Evolutionary conservation across 2,797 vertebrate species (phyloP), one percentile per base, ranked within the genome.

Genomic region (Danio albolineatus): DNA sequence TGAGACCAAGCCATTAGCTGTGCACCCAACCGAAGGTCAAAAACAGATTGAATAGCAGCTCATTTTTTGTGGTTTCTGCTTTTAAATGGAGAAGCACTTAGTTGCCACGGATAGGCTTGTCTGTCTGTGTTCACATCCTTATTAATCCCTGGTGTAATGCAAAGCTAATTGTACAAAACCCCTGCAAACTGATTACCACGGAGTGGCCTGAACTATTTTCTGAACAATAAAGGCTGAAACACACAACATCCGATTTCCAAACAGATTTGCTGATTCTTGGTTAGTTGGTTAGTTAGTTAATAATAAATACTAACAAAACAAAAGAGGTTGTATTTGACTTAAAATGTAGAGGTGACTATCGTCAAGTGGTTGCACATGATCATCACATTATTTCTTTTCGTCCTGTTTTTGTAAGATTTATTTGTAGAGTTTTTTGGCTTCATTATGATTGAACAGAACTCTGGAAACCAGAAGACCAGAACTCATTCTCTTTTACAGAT

Each of bases 21-120:
- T 46, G 39, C 9, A 19, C 16, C 21, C 36, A 21, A 39, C 39
- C 48, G 1, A 59, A 43, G 9, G 14, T 66, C 13, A 46, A 13
- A 53, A 54, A 76, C 38, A 4, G 9, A 75, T 70, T 65, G 14
- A 76, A 38, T 80, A 69, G 41, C 64, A 74, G 64, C 62, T 38
- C 16, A 61, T 71, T 62, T 77, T 82, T 60, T 76, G 51, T 65
- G 38, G 73, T 79, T 80, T 66, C 43, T 16, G 61, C 73, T 62
- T 78, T 78, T 49, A 70, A 14, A 69, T 13, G 10, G 10, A 51
- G 9, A 13, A 60, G 65, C 76, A 78, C 65, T 78, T 78, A 70
- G 5, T 17, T 53, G 67, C 64, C 64, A 78, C 64, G 57, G 48
- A 69, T 59, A 19, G 54, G 10, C 62, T 38, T 44, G n/a, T 61